Base-by-base conservation (phyloP, 2,797 vertebrate genomes). In the Prunella strophiata region DNA sequence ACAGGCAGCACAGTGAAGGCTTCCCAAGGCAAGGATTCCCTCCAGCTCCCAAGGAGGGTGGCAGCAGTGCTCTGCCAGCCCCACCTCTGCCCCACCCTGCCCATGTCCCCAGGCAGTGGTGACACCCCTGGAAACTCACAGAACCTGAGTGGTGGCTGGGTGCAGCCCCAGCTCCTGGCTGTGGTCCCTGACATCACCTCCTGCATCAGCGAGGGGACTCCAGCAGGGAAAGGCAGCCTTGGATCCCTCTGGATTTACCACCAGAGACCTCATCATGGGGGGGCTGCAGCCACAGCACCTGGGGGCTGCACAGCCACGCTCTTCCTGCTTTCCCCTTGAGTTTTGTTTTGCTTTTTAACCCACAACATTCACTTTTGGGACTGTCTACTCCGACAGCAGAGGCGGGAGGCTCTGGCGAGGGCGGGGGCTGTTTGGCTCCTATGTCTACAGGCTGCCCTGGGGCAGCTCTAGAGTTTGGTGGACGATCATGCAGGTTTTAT, bases 401-500 rank as follows among this genome's bases (percentile, higher is more conserved):
- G 17, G 50, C 2, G 1, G 59, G 63, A 93, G 78, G 75, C 36
- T 76, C 61, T 4, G 36, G 51, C 10, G 1, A 81, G 61, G 85
- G 85, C 3, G 20, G 50, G 14, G 5, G 59, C 78, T 32, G 52
- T 61, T 75, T 42, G 63, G 89, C 94, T 40, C 45, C 94, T 97
- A 95, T 51, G 76, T 43, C 95, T 94, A 96, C 74, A 21, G 94
- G 96, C 96, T 68, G 97, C 77, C 51, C 84, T 4, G 47, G 94
- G 10, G 78, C 27, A 82, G 95, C 93, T 87, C 89, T 85, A 76
- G 67, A 61, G 73, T 75, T 93, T 67, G 91, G 89, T 85, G 84
- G 88, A 38, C 2, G 54, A 58, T 95, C 98, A 98, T 98, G 98
- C 98, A 92, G 97, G 97, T 96, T 97, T 92, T 88, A 73, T 94